Conservation (phyloP, 1,140 invertebrate species). For the Chymomyza costata region DNA sequence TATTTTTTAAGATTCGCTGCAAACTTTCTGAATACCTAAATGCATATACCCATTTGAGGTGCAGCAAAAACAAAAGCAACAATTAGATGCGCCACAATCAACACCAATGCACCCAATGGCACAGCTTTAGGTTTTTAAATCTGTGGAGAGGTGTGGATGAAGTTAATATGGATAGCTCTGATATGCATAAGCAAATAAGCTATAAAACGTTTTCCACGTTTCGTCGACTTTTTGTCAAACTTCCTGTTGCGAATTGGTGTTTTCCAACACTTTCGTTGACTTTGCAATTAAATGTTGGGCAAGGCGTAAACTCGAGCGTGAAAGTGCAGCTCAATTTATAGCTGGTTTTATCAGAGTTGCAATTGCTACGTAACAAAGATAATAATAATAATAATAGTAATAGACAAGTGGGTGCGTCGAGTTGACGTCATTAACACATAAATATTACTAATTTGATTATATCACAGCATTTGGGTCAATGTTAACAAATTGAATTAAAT, state of each 20-base stretch:
- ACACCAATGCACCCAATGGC: background rate
- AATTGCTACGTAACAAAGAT: slow-evolving; percentile 18
- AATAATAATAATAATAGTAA: slow-evolving; percentile 23
- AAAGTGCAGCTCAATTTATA: slow-evolving; percentile 48
- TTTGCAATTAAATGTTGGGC: slow-evolving; percentile 57
- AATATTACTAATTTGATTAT: slow-evolving; percentile 49
- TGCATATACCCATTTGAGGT: too few species aligned
- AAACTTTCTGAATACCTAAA: too few species aligned
- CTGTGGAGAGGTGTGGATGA: background rate
- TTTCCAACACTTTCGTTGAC: slow-evolving; percentile 27
- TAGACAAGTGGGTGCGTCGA: background rate
- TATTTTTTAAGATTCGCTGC: too few species aligned
- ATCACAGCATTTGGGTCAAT: slow-evolving; percentile 48
- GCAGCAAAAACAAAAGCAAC: slow-evolving; percentile 23
- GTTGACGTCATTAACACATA: slow-evolving; percentile 38
- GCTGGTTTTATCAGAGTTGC: too few species aligned
- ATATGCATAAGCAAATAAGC: background rate
- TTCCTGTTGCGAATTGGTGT: slow-evolving; percentile 65
- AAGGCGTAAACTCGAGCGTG: slow-evolving; percentile 52
- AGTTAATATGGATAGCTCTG: background rate
- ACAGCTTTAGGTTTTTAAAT: slow-evolving; percentile 2
- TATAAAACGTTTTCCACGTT: slow-evolving; percentile 23
- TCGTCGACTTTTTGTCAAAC: slow-evolving; percentile 24
- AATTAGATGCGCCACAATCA: slow-evolving; percentile 70
- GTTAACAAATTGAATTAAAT: slow-evolving; percentile 54